phyloP scores from a whole-genome alignment of 2,888 invertebrate species.

The Dryocosmus kuriphilus region DNA sequence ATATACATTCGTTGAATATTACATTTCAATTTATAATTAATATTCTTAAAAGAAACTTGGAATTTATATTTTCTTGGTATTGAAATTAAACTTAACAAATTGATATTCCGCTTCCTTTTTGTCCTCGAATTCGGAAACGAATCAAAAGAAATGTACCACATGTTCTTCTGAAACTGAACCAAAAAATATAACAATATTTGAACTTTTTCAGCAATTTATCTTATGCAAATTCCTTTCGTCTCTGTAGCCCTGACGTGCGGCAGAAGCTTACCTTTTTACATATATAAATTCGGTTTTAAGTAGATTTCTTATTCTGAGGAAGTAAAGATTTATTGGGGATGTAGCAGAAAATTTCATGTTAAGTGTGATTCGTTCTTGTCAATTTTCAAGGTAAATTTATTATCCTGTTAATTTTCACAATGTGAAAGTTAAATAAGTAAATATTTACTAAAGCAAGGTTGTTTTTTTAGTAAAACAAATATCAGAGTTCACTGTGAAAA shows the following conservation, averaged over 20 bases:
- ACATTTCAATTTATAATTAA: background rate
- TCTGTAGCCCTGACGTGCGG: background rate
- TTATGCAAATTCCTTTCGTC: slow-evolving; percentile 8
- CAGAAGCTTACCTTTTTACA: background rate
- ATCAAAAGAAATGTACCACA: background rate
- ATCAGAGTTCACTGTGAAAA: background rate
- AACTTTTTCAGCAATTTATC: slow-evolving; percentile 7
- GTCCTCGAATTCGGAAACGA: background rate
- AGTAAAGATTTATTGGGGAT: background rate
- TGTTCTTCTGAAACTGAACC: background rate
- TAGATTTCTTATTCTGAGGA: background rate
- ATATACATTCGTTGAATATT: too few relatives aligned
- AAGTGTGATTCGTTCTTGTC: background rate
- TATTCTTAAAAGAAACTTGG: background rate
- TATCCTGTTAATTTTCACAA: background rate
- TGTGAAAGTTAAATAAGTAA: background rate
- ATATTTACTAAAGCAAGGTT: too few relatives aligned
- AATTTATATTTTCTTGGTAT: background rate
- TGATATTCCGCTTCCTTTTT: background rate
- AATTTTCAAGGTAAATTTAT: background rate
- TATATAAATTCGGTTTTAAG: background rate
- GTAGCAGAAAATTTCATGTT: background rate
- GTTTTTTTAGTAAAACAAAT: background rate
- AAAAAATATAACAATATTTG: background rate
- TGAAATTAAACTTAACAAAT: background rate